These are phyloP conservation scores for Epirrhoe alternata DNA, from an alignment of 2,888 invertebrate genomes.

Conservation along the genomic window DNA sequence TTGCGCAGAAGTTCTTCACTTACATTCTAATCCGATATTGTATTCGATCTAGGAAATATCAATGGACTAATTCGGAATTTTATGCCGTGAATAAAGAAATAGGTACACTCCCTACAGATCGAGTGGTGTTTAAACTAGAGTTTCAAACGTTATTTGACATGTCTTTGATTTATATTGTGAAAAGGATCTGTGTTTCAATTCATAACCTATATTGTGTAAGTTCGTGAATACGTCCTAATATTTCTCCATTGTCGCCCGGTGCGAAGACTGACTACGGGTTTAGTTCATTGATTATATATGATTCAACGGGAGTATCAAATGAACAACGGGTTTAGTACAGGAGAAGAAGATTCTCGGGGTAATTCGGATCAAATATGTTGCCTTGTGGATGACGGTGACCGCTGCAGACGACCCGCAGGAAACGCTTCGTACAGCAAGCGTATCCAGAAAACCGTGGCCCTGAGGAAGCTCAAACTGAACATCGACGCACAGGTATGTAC, in stretches of 20 bases:
- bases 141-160: conserved; percentile 52
- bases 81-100: conserved; percentile 65
- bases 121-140: conserved; percentile 50
- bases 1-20: conserved; percentile 24
- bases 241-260: conserved; percentile 61
- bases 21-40: conserved; percentile 18
- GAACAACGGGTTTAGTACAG: conserved; percentile 96
- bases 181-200: conserved; percentile 70
- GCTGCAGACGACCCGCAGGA: conserved; percentile 94
- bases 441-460: conserved; percentile 97
- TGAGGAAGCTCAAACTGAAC: conserved; percentile 94
- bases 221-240: conserved; percentile 77
- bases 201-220: conserved; percentile 76
- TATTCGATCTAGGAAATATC: conserved; percentile 52
- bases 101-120: conserved; percentile 43
- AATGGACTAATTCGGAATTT: conserved; percentile 63
- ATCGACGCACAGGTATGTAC: conserved; percentile 87
- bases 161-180: conserved; percentile 56
- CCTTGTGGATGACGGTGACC: conserved; percentile 94
- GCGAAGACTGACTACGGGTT: conserved; percentile 67
- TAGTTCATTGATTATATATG: conserved; percentile 79
- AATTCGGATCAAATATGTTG: conserved; percentile 96
- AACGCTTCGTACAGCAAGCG: conserved; percentile 98
- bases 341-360: conserved; percentile 95
- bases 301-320: conserved; percentile 85